Evolutionary conservation across 1,140 invertebrate species (phyloP).

Genomic region (Telenomus remus): DNA sequence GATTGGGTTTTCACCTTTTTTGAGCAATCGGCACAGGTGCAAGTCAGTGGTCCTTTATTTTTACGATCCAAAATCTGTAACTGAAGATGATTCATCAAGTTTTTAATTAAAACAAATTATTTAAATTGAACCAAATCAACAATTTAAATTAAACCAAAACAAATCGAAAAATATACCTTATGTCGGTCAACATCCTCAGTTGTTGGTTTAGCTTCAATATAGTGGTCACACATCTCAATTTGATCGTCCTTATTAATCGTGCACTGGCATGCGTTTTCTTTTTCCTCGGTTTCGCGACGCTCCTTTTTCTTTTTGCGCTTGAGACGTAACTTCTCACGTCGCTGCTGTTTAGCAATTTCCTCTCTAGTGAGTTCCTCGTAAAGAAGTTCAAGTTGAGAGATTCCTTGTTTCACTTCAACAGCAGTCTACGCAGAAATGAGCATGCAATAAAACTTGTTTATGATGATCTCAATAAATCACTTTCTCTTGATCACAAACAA

Average conservation of each 20-base stretch:
- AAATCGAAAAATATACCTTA: constrained; percentile 68
- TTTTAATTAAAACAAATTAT: too few species aligned
- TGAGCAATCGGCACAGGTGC: constrained; percentile 70
- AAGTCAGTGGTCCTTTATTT: constrained; percentile 68
- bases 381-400: constrained; percentile 88
- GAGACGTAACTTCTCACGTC: constrained; percentile 90
- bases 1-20: constrained; percentile 60
- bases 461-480: too few species aligned
- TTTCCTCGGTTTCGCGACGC: constrained; percentile 75
- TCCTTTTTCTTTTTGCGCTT: constrained; percentile 90
- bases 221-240: constrained; percentile 54
- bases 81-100: constrained; percentile 59
- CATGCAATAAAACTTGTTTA: too few species aligned
- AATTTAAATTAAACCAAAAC: too few species aligned
- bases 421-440: too few species aligned
- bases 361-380: constrained; percentile 89
- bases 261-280: constrained; percentile 74
- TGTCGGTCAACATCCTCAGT: constrained; percentile 67
- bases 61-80: constrained; percentile 72
- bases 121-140: too few species aligned
- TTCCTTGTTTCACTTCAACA: constrained; percentile 90
- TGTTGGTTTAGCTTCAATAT: constrained; percentile 62
- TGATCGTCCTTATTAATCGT: constrained; percentile 45
- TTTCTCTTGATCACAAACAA: too few species aligned
- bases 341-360: constrained; percentile 87